phyloP scores from a whole-genome alignment of 2,797 vertebrate species.

The Morelia viridis region DNA sequence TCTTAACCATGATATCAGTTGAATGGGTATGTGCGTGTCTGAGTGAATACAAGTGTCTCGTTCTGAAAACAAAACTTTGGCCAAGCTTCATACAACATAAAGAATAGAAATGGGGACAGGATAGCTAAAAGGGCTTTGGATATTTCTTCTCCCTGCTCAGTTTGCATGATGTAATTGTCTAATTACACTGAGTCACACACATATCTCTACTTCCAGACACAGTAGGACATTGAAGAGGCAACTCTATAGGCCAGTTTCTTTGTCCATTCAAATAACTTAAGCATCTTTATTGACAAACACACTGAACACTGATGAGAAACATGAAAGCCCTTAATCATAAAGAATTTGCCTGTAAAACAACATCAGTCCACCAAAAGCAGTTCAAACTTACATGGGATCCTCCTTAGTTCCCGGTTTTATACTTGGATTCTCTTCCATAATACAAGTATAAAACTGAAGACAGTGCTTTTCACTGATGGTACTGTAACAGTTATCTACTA shows the following conservation, averaged over 20 bases:
- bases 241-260: neutral
- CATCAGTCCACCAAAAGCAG: neutral
- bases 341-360: neutral
- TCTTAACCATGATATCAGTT: slow-evolving; percentile 47
- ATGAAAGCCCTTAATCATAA: too few species aligned
- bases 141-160: slow-evolving; percentile 5
- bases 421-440: neutral
- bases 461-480: neutral
- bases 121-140: neutral
- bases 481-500: neutral
- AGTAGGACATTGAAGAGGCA: neutral
- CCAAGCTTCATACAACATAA: slow-evolving; percentile 24
- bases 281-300: neutral
- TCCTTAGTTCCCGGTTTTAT: neutral
- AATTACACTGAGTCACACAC: neutral
- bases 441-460: neutral
- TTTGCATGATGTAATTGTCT: neutral
- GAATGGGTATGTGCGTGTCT: slow-evolving; percentile 39
- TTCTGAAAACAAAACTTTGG: slow-evolving; percentile 43
- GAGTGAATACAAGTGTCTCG: neutral
- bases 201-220: neutral
- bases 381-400: neutral
- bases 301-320: neutral
- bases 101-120: neutral
- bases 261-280: neutral